A percentile compares a stretch with the other conserved stretches of the same genome.
phyloP scores from a whole-genome alignment of 2,888 invertebrate species.

The Idaea aversata region DNA sequence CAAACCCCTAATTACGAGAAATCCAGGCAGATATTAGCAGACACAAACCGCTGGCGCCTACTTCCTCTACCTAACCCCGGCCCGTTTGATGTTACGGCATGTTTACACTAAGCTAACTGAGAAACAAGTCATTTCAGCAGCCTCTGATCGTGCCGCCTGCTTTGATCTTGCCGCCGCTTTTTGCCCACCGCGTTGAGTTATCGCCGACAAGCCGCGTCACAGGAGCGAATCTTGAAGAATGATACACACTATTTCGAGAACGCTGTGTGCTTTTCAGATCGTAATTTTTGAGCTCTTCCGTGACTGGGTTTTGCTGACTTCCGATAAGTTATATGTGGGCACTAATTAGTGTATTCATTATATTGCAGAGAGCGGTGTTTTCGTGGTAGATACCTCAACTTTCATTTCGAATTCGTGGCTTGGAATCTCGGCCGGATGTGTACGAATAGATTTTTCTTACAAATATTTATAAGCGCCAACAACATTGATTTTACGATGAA shows the following conservation, averaged over 20 bases:
- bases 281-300: background rate
- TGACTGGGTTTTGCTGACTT: background rate
- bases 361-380: background rate
- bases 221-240: conserved; percentile 14
- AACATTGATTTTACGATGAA: too few relatives aligned
- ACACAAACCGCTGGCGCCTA: conserved; percentile 10
- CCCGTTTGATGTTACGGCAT: conserved; percentile 71
- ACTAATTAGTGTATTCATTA: background rate
- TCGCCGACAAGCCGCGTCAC: conserved; percentile 41
- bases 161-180: conserved; percentile 72
- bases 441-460: too few relatives aligned
- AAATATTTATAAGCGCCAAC: too few relatives aligned
- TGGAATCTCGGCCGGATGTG: too few relatives aligned
- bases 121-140: conserved; percentile 74
- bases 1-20: background rate
- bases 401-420: too few relatives aligned
- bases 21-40: background rate
- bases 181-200: conserved; percentile 52
- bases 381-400: too few relatives aligned
- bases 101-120: conserved; percentile 77
- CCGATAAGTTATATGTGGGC: background rate
- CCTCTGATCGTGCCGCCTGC: conserved; percentile 53
- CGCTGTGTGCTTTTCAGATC: background rate
- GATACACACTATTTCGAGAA: background rate
- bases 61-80: conserved; percentile 40